A percentile compares a stretch with the other conserved stretches of the same genome.
Conservation (phyloP, 2,113 vertebrate species). For the Sinocyclocheilus grahami region DNA sequence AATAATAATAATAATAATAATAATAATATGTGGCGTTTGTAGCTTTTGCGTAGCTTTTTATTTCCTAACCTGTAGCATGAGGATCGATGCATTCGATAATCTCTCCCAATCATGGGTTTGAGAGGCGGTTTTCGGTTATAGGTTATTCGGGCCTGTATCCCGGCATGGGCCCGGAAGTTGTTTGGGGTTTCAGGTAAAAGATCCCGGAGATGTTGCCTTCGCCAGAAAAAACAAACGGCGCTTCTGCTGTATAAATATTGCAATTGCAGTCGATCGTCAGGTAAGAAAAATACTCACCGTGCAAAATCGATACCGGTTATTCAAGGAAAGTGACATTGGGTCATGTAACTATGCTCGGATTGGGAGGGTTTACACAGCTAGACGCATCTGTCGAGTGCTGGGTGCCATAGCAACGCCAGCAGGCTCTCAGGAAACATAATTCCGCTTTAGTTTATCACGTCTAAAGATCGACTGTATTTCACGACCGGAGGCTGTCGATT, state of each 20-base stretch:
- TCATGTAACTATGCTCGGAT: constrained; percentile 19
- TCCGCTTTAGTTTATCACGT: constrained; percentile 51
- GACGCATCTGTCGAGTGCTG: constrained; percentile 57
- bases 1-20: no score
- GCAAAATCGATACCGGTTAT: not conserved
- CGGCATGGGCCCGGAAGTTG: constrained; percentile 82
- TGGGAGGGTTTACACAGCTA: constrained; percentile 54
- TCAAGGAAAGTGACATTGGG: constrained; percentile 37
- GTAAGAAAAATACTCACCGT: constrained; percentile 59
- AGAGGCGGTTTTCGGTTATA: constrained; percentile 72
- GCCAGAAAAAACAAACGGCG: constrained; percentile 79
- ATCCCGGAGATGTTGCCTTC: constrained; percentile 81
- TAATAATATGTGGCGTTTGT: not conserved
- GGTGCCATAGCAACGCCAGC: constrained; percentile 66
- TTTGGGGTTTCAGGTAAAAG: constrained; percentile 80
- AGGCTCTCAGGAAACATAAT: constrained; percentile 63
- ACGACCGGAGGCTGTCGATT: no score
- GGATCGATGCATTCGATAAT: constrained; percentile 76
- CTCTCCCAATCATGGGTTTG: constrained; percentile 64
- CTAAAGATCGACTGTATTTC: constrained; percentile 5
- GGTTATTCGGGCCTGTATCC: constrained; percentile 74
- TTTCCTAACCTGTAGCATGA: constrained; percentile 39
- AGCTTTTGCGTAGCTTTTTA: not conserved
- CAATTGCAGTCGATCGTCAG: constrained; percentile 70
- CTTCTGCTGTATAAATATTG: constrained; percentile 70